Evolutionary conservation across 2,888 invertebrate species (phyloP).

Genomic region (Dugesia japonica): DNA sequence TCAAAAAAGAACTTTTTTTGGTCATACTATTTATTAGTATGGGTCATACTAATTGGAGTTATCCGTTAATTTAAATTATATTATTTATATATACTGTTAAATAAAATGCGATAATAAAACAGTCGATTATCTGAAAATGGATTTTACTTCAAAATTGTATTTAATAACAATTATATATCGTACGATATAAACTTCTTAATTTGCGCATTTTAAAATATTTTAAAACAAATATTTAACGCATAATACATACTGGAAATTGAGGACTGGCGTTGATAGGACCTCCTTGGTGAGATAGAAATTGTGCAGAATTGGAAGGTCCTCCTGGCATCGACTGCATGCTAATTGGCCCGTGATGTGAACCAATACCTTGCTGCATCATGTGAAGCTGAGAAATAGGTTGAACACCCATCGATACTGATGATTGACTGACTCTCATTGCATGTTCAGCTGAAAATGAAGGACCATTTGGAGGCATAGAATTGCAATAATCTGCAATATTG

Average conservation of each 20-base stretch:
- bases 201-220: too few relatives aligned
- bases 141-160: too few relatives aligned
- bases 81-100: too few relatives aligned
- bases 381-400: slow-evolving; percentile 12
- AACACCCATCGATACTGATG: slow-evolving; percentile 1
- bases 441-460: slow-evolving; percentile 4
- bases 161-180: too few relatives aligned
- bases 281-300: background rate
- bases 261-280: slow-evolving; percentile 1
- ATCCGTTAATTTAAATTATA: too few relatives aligned
- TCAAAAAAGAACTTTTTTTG: too few relatives aligned
- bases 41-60: too few relatives aligned
- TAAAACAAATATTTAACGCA: too few relatives aligned
- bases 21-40: too few relatives aligned
- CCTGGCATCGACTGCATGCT: slow-evolving; percentile 4
- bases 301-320: slow-evolving; percentile 1
- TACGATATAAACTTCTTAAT: too few relatives aligned
- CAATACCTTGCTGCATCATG: slow-evolving; percentile 2
- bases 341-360: background rate
- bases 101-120: too few relatives aligned
- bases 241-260: slow-evolving; percentile 4
- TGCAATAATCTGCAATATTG: background rate
- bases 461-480: background rate
- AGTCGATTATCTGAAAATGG: too few relatives aligned
- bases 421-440: slow-evolving; percentile 15